Evolutionary conservation across 2,797 vertebrate genomes (phyloP).

Genomic region (Platyrinchus mystaceus): DNA sequence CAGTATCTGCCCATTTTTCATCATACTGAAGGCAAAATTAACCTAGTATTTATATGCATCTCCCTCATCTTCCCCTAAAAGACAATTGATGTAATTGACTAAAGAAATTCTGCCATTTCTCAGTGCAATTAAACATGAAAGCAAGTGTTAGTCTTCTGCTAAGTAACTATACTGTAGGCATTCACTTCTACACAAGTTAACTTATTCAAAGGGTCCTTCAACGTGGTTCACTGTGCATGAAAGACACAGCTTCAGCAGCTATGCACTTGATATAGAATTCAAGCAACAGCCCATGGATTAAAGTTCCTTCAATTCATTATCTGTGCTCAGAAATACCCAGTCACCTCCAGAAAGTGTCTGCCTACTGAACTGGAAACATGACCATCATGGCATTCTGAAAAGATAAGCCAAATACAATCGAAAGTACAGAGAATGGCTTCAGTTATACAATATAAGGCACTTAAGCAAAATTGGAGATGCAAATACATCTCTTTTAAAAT

Average conservation of each 20-base stretch:
- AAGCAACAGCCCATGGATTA: neutral
- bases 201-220: neutral
- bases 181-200: neutral
- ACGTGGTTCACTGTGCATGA: neutral
- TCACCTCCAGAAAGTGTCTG: neutral
- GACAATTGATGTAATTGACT: neutral
- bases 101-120: neutral
- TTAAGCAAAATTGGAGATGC: neutral
- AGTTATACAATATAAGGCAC: neutral
- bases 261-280: neutral
- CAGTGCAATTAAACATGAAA: neutral
- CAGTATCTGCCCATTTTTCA: neutral
- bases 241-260: conserved; percentile 8
- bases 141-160: neutral
- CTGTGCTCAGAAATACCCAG: neutral
- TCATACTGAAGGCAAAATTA: neutral
- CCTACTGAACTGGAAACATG: neutral
- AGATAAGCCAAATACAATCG: conserved; percentile 10
- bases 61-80: neutral
- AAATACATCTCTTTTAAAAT: neutral
- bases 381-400: neutral
- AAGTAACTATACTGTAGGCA: neutral
- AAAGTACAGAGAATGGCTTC: neutral
- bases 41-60: neutral
- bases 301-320: conserved; percentile 1